phyloP scores from a whole-genome alignment of 1,140 invertebrate genomes.

The Drosophila burlai region DNA sequence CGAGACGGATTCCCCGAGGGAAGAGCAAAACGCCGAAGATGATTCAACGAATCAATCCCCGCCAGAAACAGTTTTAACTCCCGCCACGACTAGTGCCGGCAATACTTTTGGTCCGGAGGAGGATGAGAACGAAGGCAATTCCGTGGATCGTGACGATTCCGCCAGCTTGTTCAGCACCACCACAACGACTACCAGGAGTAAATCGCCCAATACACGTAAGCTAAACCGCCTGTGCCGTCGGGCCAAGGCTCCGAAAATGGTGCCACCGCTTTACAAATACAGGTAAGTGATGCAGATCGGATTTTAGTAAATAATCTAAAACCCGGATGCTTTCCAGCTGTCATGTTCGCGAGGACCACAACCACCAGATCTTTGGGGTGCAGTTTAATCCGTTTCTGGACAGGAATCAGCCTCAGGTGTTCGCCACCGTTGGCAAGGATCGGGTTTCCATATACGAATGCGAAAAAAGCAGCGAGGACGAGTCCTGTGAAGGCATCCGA shows the following conservation, averaged over 20 bases:
- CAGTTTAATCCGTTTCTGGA: slow-evolving; percentile 96
- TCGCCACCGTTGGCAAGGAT: slow-evolving; percentile 97
- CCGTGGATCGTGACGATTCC: slow-evolving; percentile 88
- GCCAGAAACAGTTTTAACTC: slow-evolving; percentile 11
- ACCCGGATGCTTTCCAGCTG: slow-evolving; percentile 86
- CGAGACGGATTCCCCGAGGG: slow-evolving; percentile 3
- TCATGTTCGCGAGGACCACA: slow-evolving; percentile 96
- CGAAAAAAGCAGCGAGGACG: slow-evolving; percentile 71
- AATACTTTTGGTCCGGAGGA: slow-evolving; percentile 36
- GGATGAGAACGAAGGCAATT: slow-evolving; percentile 21
- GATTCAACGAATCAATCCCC: slow-evolving; percentile 22
- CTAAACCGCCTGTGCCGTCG: slow-evolving; percentile 86
- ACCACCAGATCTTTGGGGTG: slow-evolving; percentile 96
- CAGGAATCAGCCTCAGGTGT: slow-evolving; percentile 93
- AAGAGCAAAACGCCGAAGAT: slow-evolving; percentile 19
- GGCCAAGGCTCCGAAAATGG: slow-evolving; percentile 87
- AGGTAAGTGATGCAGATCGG: slow-evolving; percentile 85
- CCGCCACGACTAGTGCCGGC: slow-evolving; percentile 7
- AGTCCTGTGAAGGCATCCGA: slow-evolving; percentile 90
- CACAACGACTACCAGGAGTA: slow-evolving; percentile 94
- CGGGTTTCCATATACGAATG: slow-evolving; percentile 97
- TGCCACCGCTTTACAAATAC: slow-evolving; percentile 92
- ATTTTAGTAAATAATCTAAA: neutral
- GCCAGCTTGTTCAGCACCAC: slow-evolving; percentile 94
- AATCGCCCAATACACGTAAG: slow-evolving; percentile 92